These are phyloP conservation scores for Glossophaga mutica DNA, from an alignment of 2,797 vertebrate genomes.

Conservation along the genomic window DNA sequence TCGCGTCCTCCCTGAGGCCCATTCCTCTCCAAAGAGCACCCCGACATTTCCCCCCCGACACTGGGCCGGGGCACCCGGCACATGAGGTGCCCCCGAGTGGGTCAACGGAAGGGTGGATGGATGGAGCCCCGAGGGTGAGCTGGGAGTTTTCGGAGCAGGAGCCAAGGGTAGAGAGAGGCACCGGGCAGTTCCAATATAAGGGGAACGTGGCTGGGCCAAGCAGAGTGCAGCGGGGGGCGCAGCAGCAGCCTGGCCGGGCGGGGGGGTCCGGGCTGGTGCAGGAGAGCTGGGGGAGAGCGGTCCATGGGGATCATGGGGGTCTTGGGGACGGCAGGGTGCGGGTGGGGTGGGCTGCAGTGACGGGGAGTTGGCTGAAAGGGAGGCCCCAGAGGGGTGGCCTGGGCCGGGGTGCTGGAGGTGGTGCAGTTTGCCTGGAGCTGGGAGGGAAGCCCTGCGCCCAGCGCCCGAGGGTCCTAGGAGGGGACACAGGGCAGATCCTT, in stretches of 20 bases:
- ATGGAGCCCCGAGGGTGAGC: background rate
- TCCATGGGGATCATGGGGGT: background rate
- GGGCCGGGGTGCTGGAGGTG: background rate
- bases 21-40: too few species aligned
- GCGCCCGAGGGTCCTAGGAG: accelerated
- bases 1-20: background rate
- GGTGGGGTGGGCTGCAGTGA: background rate
- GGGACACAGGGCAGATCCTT: accelerated
- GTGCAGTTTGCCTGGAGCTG: background rate
- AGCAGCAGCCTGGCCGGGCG: accelerated
- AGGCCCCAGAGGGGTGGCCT: accelerated
- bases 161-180: background rate
- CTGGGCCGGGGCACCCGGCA: background rate
- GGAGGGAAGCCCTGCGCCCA: background rate
- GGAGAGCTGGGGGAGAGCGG: background rate
- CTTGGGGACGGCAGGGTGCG: background rate
- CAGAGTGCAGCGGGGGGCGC: too few species aligned
- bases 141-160: background rate
- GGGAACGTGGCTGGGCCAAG: background rate
- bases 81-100: background rate
- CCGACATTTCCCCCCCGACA: background rate
- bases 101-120: background rate
- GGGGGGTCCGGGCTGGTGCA: too few species aligned
- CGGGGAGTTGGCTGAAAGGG: background rate
- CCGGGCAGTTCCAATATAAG: background rate